Evolutionary conservation across 1,140 invertebrate species (phyloP).

Genomic region (Oppia nitens): DNA sequence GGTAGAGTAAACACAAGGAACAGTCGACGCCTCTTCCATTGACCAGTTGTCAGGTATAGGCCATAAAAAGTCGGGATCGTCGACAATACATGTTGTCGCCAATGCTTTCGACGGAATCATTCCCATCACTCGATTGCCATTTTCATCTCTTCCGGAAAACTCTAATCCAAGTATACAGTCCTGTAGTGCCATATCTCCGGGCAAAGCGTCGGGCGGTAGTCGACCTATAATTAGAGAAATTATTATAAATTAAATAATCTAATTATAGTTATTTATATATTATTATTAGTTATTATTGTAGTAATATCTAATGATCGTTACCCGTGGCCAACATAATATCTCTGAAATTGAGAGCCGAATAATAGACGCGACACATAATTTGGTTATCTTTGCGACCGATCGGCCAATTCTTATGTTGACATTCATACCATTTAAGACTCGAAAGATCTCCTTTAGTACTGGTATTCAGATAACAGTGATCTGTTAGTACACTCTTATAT

Average conservation of each 20-base stretch:
- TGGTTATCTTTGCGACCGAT: slow-evolving; percentile 27
- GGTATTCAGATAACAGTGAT: slow-evolving; percentile 84
- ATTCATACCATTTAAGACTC: slow-evolving; percentile 83
- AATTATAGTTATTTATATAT: neutral
- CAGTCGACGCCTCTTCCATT: slow-evolving; percentile 74
- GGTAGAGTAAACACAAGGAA: slow-evolving; percentile 81
- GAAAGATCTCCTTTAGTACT: slow-evolving; percentile 68
- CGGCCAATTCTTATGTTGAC: slow-evolving; percentile 41
- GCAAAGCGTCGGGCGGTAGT: slow-evolving; percentile 81
- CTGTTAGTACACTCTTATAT: slow-evolving; percentile 30
- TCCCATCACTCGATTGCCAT: slow-evolving; percentile 73
- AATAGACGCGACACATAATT: slow-evolving; percentile 55
- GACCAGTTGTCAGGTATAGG: slow-evolving; percentile 70
- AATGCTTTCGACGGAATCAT: slow-evolving; percentile 73
- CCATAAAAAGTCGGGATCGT: slow-evolving; percentile 65
- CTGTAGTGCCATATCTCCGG: slow-evolving; percentile 27
- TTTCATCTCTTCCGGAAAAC: slow-evolving; percentile 52
- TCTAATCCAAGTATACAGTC: slow-evolving; percentile 46
- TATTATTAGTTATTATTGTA: too few relatives aligned
- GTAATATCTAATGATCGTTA: slow-evolving; percentile 32
- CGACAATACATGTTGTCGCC: slow-evolving; percentile 64
- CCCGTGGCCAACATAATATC: slow-evolving; percentile 55
- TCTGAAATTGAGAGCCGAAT: slow-evolving; percentile 23
- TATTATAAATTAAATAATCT: slow-evolving; percentile 48
- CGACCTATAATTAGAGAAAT: slow-evolving; percentile 83